A percentile compares a stretch with the other conserved stretches of the same genome.
phyloP scores from a whole-genome alignment of 2,113 vertebrate genomes.

The Diadophis punctatus region DNA sequence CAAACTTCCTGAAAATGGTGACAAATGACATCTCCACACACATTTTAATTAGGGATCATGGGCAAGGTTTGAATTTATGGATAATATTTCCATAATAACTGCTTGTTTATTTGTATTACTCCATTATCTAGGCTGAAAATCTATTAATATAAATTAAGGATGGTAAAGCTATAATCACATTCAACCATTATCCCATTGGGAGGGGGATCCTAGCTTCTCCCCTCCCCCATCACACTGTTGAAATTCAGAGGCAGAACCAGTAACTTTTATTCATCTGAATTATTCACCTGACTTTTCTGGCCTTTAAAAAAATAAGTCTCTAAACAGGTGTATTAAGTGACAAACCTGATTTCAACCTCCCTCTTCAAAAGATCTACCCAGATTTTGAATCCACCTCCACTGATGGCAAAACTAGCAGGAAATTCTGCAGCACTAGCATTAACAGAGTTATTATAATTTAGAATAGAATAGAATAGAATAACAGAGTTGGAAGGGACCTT shows the following conservation, averaged over 20 bases:
- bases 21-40: background rate
- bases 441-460: background rate
- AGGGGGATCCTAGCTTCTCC: background rate
- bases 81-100: background rate
- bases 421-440: background rate
- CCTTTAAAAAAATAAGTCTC: background rate
- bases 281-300: background rate
- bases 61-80: background rate
- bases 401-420: background rate
- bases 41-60: background rate
- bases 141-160: background rate
- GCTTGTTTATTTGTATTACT: background rate
- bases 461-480: no score
- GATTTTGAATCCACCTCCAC: background rate
- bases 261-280: background rate
- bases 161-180: background rate
- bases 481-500: no score
- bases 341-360: background rate
- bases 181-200: background rate
- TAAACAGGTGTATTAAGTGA: background rate
- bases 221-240: background rate
- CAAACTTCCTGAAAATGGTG: background rate
- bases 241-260: background rate
- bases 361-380: background rate
- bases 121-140: background rate